phyloP scores from a whole-genome alignment of 2,888 invertebrate genomes.

The Spisula solida region DNA sequence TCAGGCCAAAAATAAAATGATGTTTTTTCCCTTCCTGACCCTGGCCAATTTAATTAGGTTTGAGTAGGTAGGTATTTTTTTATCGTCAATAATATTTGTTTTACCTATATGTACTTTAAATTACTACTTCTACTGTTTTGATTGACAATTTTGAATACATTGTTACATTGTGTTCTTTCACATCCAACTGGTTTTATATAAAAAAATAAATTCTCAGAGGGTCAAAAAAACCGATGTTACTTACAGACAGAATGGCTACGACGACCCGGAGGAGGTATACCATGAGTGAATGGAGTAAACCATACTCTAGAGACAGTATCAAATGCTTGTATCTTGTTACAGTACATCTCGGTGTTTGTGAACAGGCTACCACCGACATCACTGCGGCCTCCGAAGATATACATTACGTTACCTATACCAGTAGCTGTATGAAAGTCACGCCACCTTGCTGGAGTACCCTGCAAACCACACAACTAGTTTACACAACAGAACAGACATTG shows the following conservation, averaged over 20 bases:
- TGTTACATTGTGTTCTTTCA: too few species aligned
- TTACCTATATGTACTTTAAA: too few species aligned
- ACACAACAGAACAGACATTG: too few species aligned
- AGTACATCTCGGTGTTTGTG: slow-evolving; percentile 92
- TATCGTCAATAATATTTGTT: too few species aligned
- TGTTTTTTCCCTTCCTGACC: too few species aligned
- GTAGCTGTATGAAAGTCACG: slow-evolving; percentile 96
- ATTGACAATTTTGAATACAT: too few species aligned
- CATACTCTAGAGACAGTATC: slow-evolving; percentile 92
- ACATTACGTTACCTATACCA: slow-evolving; percentile 93
- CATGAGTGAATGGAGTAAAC: slow-evolving; percentile 90
- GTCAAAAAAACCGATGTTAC: slow-evolving; percentile 79
- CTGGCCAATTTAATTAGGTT: too few species aligned
- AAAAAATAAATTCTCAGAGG: too few species aligned
- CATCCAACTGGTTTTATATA: too few species aligned
- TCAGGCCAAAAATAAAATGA: too few species aligned
- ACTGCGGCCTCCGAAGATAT: slow-evolving; percentile 96
- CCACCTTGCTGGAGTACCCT: slow-evolving; percentile 92
- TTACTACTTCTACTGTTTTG: too few species aligned
- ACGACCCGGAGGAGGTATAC: slow-evolving; percentile 92
- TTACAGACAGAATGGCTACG: slow-evolving; percentile 97
- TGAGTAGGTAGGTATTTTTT: too few species aligned
- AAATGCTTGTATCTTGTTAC: slow-evolving; percentile 91
- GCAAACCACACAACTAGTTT: slow-evolving; percentile 63
- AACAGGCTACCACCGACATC: slow-evolving; percentile 91